Percentiles rank a stretch among this genome's conserved stretches.
These are phyloP conservation scores for Stegophylla sp. DNA, from an alignment of 2,888 invertebrate genomes.

Conservation along the genomic window DNA sequence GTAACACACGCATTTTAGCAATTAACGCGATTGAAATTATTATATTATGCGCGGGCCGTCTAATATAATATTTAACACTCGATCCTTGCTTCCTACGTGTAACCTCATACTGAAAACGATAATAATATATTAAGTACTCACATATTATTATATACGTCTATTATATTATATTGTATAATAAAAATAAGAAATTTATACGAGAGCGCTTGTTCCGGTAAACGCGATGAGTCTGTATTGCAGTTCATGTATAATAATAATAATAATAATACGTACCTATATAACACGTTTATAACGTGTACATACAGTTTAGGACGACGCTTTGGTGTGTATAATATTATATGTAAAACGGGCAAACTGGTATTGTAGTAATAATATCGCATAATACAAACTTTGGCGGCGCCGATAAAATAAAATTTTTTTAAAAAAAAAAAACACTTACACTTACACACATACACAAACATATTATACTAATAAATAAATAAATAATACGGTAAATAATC, in stretches of 20 bases:
- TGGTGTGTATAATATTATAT: neutral
- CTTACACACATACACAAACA: too few relatives aligned
- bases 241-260: too few relatives aligned
- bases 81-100: too few relatives aligned
- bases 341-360: conserved; percentile 16
- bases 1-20: too few relatives aligned
- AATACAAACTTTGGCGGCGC: neutral
- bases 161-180: too few relatives aligned
- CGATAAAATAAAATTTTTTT: neutral
- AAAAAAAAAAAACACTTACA: neutral
- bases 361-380: neutral
- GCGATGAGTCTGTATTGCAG: too few relatives aligned
- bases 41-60: neutral
- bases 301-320: too few relatives aligned
- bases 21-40: too few relatives aligned
- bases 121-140: neutral
- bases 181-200: conserved; percentile 25
- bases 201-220: neutral
- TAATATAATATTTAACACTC: conserved; percentile 12
- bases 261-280: too few relatives aligned
- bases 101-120: conserved; percentile 42
- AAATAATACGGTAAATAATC: neutral
- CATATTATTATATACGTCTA: neutral
- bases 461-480: neutral
- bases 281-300: too few relatives aligned